Base-by-base conservation (phyloP, 2,888 invertebrate species). In the Cephalotes varians region DNA sequence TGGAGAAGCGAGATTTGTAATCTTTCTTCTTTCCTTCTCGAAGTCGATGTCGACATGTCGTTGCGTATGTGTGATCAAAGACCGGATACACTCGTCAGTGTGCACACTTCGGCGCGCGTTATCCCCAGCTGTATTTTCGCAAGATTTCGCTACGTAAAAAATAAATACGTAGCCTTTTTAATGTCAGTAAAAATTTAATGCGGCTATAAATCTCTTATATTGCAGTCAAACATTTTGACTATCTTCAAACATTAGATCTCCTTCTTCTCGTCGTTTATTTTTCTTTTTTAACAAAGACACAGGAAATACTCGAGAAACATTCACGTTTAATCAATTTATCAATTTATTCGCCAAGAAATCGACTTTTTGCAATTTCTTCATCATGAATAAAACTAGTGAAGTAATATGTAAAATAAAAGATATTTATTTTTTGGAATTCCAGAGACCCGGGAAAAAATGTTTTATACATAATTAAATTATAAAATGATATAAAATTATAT, bases 31-130 rank as follows among this genome's bases (percentile, higher is more conserved):
- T 47, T 34, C 15, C 31, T 21, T 34, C 12, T 58, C 31, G n/a
- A 37, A 25, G 25, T 54, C 54, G 31, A 44, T 21, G 15, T 9
- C 1, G 73, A 74, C 2, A n/a, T 62, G 21, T 47, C 47, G 21
- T 37, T 51, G 34, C 62, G 12, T 10, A 21, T 15, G 15, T 2
- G 9, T 7, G 28, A 49, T 47, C 12, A 34, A 49, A 49, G 34
- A 74, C 64, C 74, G 25, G 62, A 74, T 74, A 18, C 25, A 64
- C 25, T 72, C 2, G 58, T n/a, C 15, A 56, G 40, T 12, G 18
- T 72, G 4, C 28, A 58, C n/a, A 44, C 9, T 64, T 64, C 15
- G 60, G n/a, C 12, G 47, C 10, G 12, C 37, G n/a, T 1, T 7
- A 62, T 3, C 25, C 6, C 12, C 12, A 21, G 5, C 1, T 12